A percentile compares a stretch with the other conserved stretches of the same genome.
These are phyloP conservation scores for Ctenodactylus gundi DNA, from an alignment of 2,113 vertebrate genomes.

Conservation along the genomic window DNA sequence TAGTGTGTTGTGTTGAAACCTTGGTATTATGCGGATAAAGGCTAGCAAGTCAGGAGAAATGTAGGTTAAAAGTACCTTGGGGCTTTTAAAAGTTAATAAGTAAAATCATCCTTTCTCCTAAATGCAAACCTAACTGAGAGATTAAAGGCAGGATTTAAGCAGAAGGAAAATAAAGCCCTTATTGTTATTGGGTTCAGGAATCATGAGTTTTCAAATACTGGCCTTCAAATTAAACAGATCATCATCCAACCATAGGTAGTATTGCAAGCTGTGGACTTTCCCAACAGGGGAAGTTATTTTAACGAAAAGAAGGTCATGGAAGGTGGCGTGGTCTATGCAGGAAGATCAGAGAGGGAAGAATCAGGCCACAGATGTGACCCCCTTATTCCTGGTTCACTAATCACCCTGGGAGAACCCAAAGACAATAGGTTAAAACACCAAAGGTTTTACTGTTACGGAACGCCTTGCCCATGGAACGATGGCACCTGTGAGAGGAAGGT, in stretches of 20 bases:
- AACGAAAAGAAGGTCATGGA: neutral
- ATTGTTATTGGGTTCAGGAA: neutral
- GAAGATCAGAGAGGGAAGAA: neutral
- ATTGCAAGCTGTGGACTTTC: neutral
- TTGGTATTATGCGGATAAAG: neutral
- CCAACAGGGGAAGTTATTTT: neutral
- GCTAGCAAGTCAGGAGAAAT: neutral
- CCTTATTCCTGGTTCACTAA: neutral
- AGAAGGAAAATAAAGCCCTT: neutral
- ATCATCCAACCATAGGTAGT: neutral
- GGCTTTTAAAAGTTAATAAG: constrained; percentile 5
- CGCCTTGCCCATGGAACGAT: neutral
- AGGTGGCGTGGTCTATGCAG: neutral
- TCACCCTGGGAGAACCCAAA: neutral
- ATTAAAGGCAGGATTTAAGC: neutral
- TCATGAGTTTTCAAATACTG: neutral
- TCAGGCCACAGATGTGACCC: neutral
- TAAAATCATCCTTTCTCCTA: neutral
- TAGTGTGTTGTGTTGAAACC: neutral
- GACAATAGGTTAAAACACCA: neutral
- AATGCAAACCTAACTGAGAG: neutral
- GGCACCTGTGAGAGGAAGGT: neutral
- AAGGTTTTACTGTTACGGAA: neutral
- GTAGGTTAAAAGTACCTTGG: neutral
- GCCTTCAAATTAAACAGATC: neutral